A percentile compares a stretch with the other conserved stretches of the same genome.
Conservation (phyloP, 1,140 invertebrate genomes). For the Leptinotarsa texana region DNA sequence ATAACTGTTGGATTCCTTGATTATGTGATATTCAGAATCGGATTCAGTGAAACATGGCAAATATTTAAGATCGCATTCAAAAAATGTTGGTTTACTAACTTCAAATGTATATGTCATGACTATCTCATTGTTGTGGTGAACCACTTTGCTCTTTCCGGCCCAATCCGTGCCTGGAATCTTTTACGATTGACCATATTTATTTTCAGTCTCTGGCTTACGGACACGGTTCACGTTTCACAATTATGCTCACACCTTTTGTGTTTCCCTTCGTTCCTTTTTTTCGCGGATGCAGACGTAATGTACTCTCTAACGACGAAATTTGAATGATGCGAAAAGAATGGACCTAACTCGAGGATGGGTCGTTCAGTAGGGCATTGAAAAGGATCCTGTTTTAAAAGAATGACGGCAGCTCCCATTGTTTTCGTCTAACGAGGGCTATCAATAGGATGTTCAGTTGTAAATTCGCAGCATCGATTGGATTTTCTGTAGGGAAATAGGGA, state of each 20-base stretch:
- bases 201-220: background rate
- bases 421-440: no score
- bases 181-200: background rate
- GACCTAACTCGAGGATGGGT: background rate
- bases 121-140: no score
- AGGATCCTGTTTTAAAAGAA: background rate
- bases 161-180: background rate
- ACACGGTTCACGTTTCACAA: background rate
- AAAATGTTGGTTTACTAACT: no score
- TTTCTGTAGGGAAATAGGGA: no score
- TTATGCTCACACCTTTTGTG: background rate
- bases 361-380: background rate
- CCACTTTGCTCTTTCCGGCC: no score
- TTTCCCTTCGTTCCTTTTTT: background rate
- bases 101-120: no score
- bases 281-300: background rate
- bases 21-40: background rate
- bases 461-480: no score
- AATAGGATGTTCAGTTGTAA: no score
- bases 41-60: background rate
- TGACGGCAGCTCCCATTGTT: background rate
- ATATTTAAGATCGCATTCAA: no score
- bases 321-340: background rate
- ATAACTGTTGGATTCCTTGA: constrained; percentile 2
- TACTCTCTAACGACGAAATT: background rate